Evolutionary conservation across 1,140 invertebrate genomes (phyloP).

Genomic region (Drosophila neocordata): DNA sequence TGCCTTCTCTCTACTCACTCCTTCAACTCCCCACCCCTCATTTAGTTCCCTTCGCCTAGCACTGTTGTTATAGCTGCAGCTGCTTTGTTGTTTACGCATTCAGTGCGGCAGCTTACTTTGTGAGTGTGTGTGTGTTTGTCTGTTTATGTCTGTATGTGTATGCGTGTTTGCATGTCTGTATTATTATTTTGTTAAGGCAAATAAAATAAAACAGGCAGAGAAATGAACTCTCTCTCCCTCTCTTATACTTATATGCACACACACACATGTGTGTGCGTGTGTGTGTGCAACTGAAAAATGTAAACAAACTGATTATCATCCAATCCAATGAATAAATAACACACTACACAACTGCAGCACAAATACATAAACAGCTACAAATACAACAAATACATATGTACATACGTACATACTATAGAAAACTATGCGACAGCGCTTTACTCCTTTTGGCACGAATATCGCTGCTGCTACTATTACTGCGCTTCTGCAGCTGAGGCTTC

Average conservation of each 20-base stretch:
- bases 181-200: constrained; percentile 77
- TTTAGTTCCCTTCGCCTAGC: background rate
- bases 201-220: constrained; percentile 72
- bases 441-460: constrained; percentile 53
- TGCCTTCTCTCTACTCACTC: background rate
- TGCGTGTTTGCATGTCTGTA: constrained; percentile 70
- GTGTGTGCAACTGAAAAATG: constrained; percentile 77
- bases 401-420: background rate
- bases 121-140: constrained; percentile 43
- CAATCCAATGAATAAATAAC: constrained; percentile 81
- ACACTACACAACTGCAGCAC: constrained; percentile 43
- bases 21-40: constrained; percentile 4
- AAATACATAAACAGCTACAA: background rate
- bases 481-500: background rate
- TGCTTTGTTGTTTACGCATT: constrained; percentile 76
- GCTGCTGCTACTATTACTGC: background rate
- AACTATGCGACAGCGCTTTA: constrained; percentile 37
- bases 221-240: constrained; percentile 48
- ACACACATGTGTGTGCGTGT: constrained; percentile 5
- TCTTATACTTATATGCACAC: background rate
- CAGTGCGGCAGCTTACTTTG: constrained; percentile 32
- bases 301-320: constrained; percentile 83
- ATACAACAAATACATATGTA: background rate
- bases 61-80: constrained; percentile 66
- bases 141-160: constrained; percentile 30